phyloP scores from a whole-genome alignment of 2,888 invertebrate species.

The Diarsia brunnea region DNA sequence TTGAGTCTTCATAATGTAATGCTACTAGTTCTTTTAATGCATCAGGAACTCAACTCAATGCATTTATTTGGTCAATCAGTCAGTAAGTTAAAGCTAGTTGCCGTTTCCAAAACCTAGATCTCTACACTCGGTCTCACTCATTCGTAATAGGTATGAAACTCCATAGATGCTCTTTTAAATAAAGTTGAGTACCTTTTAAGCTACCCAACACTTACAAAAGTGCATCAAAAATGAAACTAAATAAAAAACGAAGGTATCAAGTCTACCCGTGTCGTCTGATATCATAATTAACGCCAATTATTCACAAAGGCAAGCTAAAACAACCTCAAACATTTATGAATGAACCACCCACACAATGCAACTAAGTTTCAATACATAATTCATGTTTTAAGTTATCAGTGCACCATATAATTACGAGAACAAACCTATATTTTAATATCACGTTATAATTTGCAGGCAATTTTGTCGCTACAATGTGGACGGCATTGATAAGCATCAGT shows the following conservation, averaged over 20 bases:
- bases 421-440: slow-evolving; percentile 71
- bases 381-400: slow-evolving; percentile 63
- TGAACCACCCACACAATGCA: slow-evolving; percentile 26
- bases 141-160: not conserved
- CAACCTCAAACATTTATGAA: slow-evolving; percentile 29
- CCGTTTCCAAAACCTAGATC: not conserved
- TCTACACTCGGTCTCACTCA: not conserved
- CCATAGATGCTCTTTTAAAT: not conserved
- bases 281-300: not conserved
- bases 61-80: not conserved
- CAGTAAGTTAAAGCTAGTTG: too few relatives aligned
- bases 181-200: not conserved
- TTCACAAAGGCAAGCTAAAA: not conserved
- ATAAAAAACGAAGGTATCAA: not conserved
- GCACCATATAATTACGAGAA: slow-evolving; percentile 68
- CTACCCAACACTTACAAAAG: not conserved
- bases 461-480: slow-evolving; percentile 72
- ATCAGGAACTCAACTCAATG: not conserved
- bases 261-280: not conserved
- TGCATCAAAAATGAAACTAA: slow-evolving; percentile 2
- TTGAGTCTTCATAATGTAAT: slow-evolving; percentile 16
- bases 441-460: slow-evolving; percentile 69
- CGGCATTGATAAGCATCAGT: slow-evolving; percentile 67
- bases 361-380: slow-evolving; percentile 54
- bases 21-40: slow-evolving; percentile 12